Evolutionary conservation across 2,888 invertebrate genomes (phyloP), one percentile per base, ranked within the genome.

Genomic region (Eupithecia pulchellata): DNA sequence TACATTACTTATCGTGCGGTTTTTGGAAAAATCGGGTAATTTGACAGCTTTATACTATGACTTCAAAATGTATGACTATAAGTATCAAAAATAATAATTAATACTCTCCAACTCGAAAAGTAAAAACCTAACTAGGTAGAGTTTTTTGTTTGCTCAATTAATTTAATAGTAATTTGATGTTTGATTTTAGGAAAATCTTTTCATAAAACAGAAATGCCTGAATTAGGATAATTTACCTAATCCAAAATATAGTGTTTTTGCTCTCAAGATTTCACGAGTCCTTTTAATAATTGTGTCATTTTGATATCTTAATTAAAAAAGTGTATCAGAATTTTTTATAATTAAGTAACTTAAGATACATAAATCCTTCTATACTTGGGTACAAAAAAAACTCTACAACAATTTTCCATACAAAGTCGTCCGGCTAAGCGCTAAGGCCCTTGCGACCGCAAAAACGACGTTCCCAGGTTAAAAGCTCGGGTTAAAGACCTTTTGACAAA

Each of bases 401-500:
- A 20, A 47, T 57, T 27, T 17, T 14, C 25, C 27, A 14, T 29
- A 29, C 2, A 57, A 17, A 8, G 57, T 57, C 5, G 8, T 55
- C 27, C 14, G 6, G 17, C 20, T 57, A 57, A 57, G 55, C 57
- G 5, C 29, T 57, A 66, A 72, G 61, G 58, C 61, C 60, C 60
- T 47, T 6, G 30, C 58, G 66, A 64, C 55, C 30, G 60, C 65
- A 65, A 71, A 74, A 66, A 66, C 66, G 61, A 47, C 69, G 61
- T 65, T 66, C 29, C 58, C 66, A 47, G 69, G 66, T 66, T 69
- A 61, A 71, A 62, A 60, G 52, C 65, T 63, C 76, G 81, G 88
- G 88, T 91, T 89, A 90, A 90, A 86, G 89, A 91, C 91, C 91
- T 82, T 76, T 76, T 78, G 81, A 83, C 83, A 84, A 81, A 84